Conservation (phyloP, 2,113 vertebrate species). For the Cathartes aura region DNA sequence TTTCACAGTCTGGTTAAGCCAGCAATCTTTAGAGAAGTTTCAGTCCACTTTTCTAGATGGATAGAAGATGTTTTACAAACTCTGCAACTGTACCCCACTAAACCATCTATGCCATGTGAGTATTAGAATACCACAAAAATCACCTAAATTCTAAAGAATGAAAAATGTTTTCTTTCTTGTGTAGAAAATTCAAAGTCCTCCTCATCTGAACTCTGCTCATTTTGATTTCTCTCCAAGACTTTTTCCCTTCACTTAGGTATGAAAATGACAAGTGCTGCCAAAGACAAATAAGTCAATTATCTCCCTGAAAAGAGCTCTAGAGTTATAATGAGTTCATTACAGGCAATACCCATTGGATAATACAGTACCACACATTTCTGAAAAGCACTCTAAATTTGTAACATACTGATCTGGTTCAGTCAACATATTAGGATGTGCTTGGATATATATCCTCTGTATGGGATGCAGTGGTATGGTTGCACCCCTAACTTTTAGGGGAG, state of each 20-base stretch:
- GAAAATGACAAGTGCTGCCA: not conserved
- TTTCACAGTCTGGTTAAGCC: not conserved
- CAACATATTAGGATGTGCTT: not conserved
- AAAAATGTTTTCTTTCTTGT: not conserved
- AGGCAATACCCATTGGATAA: not conserved
- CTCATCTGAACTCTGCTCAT: not conserved
- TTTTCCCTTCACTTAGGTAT: not conserved
- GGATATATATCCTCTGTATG: no score
- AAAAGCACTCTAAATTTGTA: not conserved
- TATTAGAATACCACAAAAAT: not conserved
- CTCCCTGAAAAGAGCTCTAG: not conserved
- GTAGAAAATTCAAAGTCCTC: not conserved
- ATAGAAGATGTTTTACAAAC: not conserved
- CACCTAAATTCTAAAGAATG: not conserved
- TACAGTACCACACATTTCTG: not conserved
- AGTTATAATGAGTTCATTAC: not conserved
- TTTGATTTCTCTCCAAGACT: not conserved
- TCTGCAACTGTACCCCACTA: not conserved
- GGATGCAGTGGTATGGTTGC: not conserved
- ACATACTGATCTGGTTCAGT: not conserved
- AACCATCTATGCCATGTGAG: not conserved
- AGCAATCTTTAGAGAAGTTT: not conserved
- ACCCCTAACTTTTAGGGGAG: not conserved
- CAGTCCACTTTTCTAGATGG: not conserved
- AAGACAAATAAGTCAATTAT: rapidly evolving